These are phyloP conservation scores for Melanaphis sacchari DNA, from an alignment of 1,140 invertebrate genomes.

Conservation along the genomic window DNA sequence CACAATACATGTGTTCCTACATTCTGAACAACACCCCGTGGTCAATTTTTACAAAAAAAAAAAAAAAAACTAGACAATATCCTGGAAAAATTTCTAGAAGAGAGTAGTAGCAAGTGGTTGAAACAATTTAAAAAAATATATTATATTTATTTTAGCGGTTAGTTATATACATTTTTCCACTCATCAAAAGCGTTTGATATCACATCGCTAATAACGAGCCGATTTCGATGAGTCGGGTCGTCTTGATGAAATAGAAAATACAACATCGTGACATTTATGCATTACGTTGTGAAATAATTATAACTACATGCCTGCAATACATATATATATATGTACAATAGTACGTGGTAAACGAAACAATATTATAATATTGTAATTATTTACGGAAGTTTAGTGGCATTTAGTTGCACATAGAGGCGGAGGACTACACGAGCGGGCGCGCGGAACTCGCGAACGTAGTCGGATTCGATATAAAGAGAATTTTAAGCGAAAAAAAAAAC, in stretches of 20 bases:
- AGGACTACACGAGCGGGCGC: background rate
- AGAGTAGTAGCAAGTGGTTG: too few relatives aligned
- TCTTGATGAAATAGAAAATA: too few relatives aligned
- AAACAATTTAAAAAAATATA: too few relatives aligned
- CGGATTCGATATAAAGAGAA: conserved; percentile 42
- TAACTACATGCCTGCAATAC: too few relatives aligned
- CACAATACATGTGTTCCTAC: background rate
- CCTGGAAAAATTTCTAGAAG: too few relatives aligned
- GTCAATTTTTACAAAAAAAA: background rate
- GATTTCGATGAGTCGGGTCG: too few relatives aligned
- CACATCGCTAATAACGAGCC: too few relatives aligned
- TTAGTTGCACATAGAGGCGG: background rate
- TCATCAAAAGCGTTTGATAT: too few relatives aligned
- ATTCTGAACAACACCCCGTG: background rate
- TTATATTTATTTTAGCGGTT: background rate
- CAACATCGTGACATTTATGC: too few relatives aligned
- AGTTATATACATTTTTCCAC: too few relatives aligned
- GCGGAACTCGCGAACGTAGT: background rate
- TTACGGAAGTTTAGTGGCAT: background rate
- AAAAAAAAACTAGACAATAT: background rate
- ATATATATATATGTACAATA: too few relatives aligned
- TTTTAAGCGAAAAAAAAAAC: background rate
- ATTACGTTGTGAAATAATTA: background rate
- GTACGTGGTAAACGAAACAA: background rate
- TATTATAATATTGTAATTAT: background rate